Percentiles rank a stretch among this genome's conserved stretches.
These are phyloP conservation scores for Hephaestus fuliginosus DNA, from an alignment of 2,797 vertebrate genomes.

Conservation along the genomic window DNA sequence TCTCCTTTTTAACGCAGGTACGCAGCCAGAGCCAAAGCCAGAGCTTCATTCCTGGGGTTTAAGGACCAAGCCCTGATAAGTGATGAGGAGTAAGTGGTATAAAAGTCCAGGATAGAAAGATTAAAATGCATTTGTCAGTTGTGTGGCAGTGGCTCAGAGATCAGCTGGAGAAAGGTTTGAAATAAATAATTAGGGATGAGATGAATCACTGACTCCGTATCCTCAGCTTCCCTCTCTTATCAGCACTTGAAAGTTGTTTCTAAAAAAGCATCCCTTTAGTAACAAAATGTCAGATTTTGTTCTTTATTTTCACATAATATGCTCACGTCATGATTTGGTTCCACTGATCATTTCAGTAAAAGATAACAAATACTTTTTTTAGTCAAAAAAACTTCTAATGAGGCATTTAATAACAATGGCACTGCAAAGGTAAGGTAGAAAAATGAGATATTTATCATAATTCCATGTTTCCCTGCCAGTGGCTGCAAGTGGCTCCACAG, in stretches of 20 bases:
- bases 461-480: not conserved
- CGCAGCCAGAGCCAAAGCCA: slow-evolving; percentile 28
- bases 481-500: slow-evolving; percentile 12
- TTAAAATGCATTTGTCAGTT: slow-evolving; percentile 41
- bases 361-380: not conserved
- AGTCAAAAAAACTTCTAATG: not conserved
- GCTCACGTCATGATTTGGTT: too few species aligned
- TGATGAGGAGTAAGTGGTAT: slow-evolving; percentile 41
- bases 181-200: slow-evolving; percentile 66
- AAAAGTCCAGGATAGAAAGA: slow-evolving; percentile 40
- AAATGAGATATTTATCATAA: not conserved
- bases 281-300: slow-evolving; percentile 51
- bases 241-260: slow-evolving; percentile 46
- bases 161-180: slow-evolving; percentile 58
- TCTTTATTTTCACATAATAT: slow-evolving; percentile 22
- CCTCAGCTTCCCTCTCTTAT: slow-evolving; percentile 54
- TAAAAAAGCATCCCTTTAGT: slow-evolving; percentile 47
- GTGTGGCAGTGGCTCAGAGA: slow-evolving; percentile 37
- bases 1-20: slow-evolving; percentile 44
- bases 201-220: slow-evolving; percentile 58
- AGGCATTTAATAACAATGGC: not conserved
- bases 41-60: slow-evolving; percentile 50
- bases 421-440: not conserved
- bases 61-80: slow-evolving; percentile 39
- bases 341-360: not conserved